Conservation (phyloP, 2,797 vertebrate species). For the Alca torda region DNA sequence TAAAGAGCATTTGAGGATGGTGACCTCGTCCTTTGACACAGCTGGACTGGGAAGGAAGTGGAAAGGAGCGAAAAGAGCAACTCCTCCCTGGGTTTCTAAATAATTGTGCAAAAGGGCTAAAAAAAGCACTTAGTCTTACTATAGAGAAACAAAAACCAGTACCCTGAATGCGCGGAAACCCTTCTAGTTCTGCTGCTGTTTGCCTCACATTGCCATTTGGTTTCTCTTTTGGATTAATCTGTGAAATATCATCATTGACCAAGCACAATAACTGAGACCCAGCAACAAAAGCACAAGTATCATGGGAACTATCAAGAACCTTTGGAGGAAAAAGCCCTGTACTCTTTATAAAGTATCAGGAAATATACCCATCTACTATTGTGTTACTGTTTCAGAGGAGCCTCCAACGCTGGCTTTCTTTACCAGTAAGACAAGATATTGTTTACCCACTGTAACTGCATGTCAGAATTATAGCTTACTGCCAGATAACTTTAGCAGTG, state of each 20-base stretch:
- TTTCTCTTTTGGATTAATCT: not conserved
- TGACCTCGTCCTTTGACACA: not conserved
- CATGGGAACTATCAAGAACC: not conserved
- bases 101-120: constrained; percentile 1
- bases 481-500: not conserved
- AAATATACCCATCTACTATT: not conserved
- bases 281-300: not conserved
- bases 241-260: not conserved
- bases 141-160: not conserved
- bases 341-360: not conserved
- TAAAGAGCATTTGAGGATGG: not conserved
- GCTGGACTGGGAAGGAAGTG: constrained; percentile 17
- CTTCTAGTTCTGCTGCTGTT: not conserved
- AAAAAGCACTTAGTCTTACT: not conserved
- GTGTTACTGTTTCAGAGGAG: not conserved
- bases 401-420: not conserved
- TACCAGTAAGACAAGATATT: not conserved
- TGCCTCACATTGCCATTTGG: not conserved
- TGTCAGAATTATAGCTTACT: not conserved
- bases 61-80: constrained; percentile 2
- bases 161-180: not conserved
- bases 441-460: not conserved
- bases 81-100: not conserved
- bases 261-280: not conserved
- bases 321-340: not conserved